These are phyloP conservation scores for Pelobates cultripes DNA, from an alignment of 2,797 vertebrate species.

Conservation along the genomic window DNA sequence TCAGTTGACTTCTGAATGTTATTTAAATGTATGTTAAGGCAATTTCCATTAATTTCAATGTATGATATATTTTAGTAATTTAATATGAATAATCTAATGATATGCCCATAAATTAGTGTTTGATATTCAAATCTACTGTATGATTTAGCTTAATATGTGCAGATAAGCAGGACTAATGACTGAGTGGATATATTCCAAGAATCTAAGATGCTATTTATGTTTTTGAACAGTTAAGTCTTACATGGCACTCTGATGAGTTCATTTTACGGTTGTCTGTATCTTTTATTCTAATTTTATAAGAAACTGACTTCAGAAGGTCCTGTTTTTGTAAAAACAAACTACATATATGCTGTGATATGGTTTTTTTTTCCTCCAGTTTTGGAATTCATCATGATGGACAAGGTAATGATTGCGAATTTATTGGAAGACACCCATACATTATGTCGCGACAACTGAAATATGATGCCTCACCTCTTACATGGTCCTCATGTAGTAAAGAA, in stretches of 20 bases:
- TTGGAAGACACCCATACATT: conserved; percentile 85
- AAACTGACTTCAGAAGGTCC: background rate
- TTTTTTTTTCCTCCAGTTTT: conserved; percentile 75
- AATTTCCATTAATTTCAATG: conserved; percentile 16
- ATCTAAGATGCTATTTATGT: background rate
- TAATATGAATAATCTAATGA: conserved; percentile 39
- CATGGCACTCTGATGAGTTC: background rate
- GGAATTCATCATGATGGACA: conserved; percentile 96
- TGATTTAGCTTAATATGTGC: conserved; percentile 3
- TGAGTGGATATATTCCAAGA: background rate
- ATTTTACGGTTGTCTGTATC: conserved; percentile 17
- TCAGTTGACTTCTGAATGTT: background rate
- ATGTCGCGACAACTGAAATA: conserved; percentile 96
- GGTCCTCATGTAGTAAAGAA: conserved; percentile 95
- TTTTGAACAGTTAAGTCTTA: background rate
- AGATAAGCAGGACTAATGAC: background rate
- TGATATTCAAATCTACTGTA: conserved; percentile 10
- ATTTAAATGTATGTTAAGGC: conserved; percentile 3
- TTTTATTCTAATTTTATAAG: conserved; percentile 1
- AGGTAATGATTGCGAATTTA: conserved; percentile 91
- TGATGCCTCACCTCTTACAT: conserved; percentile 90
- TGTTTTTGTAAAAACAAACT: background rate
- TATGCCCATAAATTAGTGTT: conserved; percentile 15
- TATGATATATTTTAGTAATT: background rate
- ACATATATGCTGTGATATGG: background rate